These are phyloP conservation scores for Conchocele bisecta DNA, from an alignment of 2,888 invertebrate genomes.

Conservation along the genomic window DNA sequence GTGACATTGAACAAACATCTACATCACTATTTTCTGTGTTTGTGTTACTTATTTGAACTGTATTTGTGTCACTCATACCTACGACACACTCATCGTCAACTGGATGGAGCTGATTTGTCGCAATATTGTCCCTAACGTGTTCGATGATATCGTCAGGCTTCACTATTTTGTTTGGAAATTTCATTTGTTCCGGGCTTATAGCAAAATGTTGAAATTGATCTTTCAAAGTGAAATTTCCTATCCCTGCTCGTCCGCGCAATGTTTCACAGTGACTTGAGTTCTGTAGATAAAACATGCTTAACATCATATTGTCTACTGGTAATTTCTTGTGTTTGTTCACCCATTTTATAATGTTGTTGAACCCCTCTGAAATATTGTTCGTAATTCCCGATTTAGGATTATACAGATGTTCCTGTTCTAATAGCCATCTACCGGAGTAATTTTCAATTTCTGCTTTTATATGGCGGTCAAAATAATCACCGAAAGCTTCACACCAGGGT, in stretches of 20 bases:
- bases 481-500: neutral
- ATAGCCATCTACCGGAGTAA: slow-evolving; percentile 11
- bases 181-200: neutral
- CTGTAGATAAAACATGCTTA: slow-evolving; percentile 33
- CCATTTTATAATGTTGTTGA: slow-evolving; percentile 25
- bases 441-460: neutral
- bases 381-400: slow-evolving; percentile 33
- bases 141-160: slow-evolving; percentile 5
- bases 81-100: neutral
- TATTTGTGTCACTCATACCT: neutral
- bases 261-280: neutral
- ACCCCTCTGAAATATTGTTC: slow-evolving; percentile 33
- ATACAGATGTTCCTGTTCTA: slow-evolving; percentile 11
- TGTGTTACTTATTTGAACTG: neutral
- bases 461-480: neutral
- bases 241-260: neutral
- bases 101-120: neutral
- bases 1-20: neutral
- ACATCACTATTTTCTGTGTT: neutral
- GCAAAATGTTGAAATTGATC: neutral
- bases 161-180: slow-evolving; percentile 10
- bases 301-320: slow-evolving; percentile 22
- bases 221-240: slow-evolving; percentile 9
- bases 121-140: too few relatives aligned
- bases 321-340: slow-evolving; percentile 15